Conservation (phyloP, 2,888 invertebrate genomes). For the Lasioglossum calceatum region DNA sequence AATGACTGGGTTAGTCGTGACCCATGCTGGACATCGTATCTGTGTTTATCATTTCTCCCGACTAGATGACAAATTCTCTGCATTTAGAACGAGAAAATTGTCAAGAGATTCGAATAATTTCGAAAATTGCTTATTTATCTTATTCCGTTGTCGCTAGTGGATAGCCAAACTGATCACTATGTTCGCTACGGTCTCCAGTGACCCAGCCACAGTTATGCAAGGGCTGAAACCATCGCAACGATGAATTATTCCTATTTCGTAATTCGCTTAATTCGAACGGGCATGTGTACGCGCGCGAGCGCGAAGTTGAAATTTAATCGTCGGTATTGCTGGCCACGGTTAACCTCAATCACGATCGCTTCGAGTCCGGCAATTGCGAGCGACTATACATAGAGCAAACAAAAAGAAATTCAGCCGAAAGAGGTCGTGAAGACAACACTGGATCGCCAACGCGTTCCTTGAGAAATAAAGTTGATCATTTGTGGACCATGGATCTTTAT, state of each 20-base stretch:
- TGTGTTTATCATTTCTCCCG: too few species aligned
- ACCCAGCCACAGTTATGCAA: background rate
- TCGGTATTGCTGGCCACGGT: conserved; percentile 49
- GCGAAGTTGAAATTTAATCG: conserved; percentile 47
- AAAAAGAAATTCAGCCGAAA: conserved; percentile 28
- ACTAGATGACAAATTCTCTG: too few species aligned
- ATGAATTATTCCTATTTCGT: background rate
- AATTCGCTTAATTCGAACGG: conserved; percentile 17
- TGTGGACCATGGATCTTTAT: background rate
- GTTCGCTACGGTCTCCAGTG: background rate
- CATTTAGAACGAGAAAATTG: background rate
- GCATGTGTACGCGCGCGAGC: conserved; percentile 14
- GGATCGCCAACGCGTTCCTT: conserved; percentile 2
- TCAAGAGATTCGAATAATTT: background rate
- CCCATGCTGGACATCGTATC: background rate
- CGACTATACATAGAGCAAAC: conserved; percentile 43
- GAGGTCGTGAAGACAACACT: conserved; percentile 3
- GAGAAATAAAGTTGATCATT: background rate
- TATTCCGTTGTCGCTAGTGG: background rate
- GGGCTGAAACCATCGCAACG: background rate
- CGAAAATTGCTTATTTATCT: background rate
- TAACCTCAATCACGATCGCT: conserved; percentile 57
- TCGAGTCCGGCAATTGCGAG: conserved; percentile 55
- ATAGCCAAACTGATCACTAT: background rate
- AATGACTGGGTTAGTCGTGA: background rate